phyloP scores from a whole-genome alignment of 2,113 vertebrate species.

The Psephotus haematonotus region DNA sequence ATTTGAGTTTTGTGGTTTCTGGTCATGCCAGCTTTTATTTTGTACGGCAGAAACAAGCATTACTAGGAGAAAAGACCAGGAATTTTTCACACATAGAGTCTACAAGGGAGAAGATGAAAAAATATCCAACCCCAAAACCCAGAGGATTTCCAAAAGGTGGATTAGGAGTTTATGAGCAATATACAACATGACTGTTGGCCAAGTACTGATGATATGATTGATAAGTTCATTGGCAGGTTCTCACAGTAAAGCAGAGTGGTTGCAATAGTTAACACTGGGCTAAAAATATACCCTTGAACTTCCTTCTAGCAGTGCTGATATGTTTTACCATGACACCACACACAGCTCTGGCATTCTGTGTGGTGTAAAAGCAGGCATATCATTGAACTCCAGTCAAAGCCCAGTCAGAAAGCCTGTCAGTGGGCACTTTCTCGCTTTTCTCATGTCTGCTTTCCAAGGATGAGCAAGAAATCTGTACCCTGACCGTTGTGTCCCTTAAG shows the following conservation, averaged over 20 bases:
- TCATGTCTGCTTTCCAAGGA: not conserved
- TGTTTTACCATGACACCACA: not conserved
- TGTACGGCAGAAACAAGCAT: not conserved
- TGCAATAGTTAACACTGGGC: not conserved
- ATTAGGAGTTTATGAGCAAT: not conserved
- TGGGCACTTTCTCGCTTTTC: not conserved
- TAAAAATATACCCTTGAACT: not conserved
- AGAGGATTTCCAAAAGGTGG: not conserved
- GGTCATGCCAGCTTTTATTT: not conserved
- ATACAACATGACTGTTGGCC: not conserved
- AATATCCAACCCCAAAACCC: fast-evolving
- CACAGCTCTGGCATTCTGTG: not conserved
- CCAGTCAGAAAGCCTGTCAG: not conserved
- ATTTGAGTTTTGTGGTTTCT: not conserved
- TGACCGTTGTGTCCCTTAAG: not conserved
- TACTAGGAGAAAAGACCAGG: not conserved
- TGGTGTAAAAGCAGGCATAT: not conserved
- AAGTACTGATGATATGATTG: not conserved
- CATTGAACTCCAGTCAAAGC: not conserved
- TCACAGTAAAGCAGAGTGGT: not conserved
- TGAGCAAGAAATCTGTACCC: not conserved
- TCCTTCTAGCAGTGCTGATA: not conserved
- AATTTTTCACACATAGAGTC: not conserved
- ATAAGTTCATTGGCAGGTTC: not conserved
- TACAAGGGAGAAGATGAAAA: not conserved